Evolutionary conservation across 2,888 invertebrate species (phyloP).

Genomic region (Pharmacophagus antenor): DNA sequence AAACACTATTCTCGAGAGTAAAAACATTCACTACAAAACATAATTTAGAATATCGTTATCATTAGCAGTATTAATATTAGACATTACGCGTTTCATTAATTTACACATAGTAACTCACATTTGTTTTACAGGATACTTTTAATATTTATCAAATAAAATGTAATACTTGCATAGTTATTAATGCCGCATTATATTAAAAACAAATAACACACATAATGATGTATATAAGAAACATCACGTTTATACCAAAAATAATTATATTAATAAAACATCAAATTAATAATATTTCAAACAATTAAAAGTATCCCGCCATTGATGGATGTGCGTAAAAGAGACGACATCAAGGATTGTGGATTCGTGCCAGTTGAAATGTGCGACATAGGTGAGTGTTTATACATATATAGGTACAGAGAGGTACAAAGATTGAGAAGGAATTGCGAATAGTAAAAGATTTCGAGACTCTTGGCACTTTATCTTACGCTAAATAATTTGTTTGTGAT

Average conservation of each 20-base stretch:
- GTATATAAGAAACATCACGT: too few relatives aligned
- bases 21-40: slow-evolving; percentile 73
- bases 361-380: slow-evolving; percentile 2
- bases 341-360: slow-evolving; percentile 6
- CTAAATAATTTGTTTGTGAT: slow-evolving; percentile 47
- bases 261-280: neutral
- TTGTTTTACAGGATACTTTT: slow-evolving; percentile 56
- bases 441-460: slow-evolving; percentile 63
- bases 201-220: too few relatives aligned
- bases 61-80: slow-evolving; percentile 39
- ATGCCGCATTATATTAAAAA: neutral
- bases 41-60: slow-evolving; percentile 65
- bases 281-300: slow-evolving; percentile 15
- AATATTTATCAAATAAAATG: slow-evolving; percentile 33
- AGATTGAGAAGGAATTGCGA: slow-evolving; percentile 74
- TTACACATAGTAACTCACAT: slow-evolving; percentile 52
- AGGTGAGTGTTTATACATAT: slow-evolving; percentile 29
- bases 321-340: slow-evolving; percentile 20
- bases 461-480: slow-evolving; percentile 77
- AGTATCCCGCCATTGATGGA: slow-evolving; percentile 23
- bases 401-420: slow-evolving; percentile 44
- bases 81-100: slow-evolving; percentile 46
- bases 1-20: slow-evolving; percentile 53
- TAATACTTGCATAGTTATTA: neutral
- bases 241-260: neutral